A percentile compares a stretch with the other conserved stretches of the same genome.
phyloP scores from a whole-genome alignment of 2,797 vertebrate genomes.

The Diplodus puntazzo region DNA sequence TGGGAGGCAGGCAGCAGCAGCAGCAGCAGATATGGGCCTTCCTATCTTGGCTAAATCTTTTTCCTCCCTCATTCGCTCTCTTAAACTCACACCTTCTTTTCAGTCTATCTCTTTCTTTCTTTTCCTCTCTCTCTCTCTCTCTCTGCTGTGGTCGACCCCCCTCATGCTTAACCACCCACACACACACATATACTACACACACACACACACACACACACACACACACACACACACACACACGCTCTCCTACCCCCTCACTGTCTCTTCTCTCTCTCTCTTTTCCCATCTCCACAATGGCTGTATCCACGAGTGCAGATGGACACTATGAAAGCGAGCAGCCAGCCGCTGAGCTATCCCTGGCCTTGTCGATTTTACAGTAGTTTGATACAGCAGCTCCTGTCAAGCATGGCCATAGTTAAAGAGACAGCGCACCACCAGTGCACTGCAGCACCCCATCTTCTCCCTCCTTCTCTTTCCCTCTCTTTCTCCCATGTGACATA shows the following conservation, averaged over 20 bases:
- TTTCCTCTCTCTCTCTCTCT: conserved; percentile 15
- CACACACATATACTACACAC: conserved; percentile 17
- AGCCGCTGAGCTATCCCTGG: conserved; percentile 59
- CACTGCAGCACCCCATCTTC: conserved; percentile 76
- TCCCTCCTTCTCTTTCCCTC: conserved; percentile 48
- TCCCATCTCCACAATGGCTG: conserved; percentile 43
- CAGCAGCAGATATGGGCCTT: conserved; percentile 73
- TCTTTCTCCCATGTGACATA: conserved; percentile 78
- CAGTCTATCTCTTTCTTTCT: conserved; percentile 43
- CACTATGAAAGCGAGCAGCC: conserved; percentile 58
- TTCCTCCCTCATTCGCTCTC: conserved; percentile 63
- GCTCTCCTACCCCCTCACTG: conserved; percentile 48
- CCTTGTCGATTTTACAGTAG: conserved; percentile 78
- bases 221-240: conserved; percentile 36
- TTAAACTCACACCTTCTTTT: conserved; percentile 69
- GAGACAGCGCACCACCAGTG: conserved; percentile 75
- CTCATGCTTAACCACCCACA: conserved; percentile 55
- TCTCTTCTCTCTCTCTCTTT: conserved; percentile 26
- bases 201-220: conserved; percentile 30
- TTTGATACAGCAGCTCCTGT: conserved; percentile 78
- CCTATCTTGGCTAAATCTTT: conserved; percentile 68
- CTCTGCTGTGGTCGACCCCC: conserved; percentile 53
- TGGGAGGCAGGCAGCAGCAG: conserved; percentile 75
- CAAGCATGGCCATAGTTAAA: conserved; percentile 77
- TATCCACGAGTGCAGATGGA: conserved; percentile 67